Conservation (phyloP, 2,797 vertebrate genomes). For the Tenualosa thibaudeaui region DNA sequence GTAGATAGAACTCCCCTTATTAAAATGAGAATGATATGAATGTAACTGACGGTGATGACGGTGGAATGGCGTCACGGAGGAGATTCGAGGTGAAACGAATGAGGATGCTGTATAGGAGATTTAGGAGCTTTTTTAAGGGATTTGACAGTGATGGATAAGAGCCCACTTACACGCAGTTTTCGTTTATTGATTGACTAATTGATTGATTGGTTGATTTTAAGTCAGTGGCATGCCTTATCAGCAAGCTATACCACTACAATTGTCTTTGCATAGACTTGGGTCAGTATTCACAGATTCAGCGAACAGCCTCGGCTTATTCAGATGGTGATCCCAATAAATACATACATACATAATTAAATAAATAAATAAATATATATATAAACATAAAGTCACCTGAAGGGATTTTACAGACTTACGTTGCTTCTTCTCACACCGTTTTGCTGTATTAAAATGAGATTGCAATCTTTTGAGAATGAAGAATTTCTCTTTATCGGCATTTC, state of each 20-base stretch:
- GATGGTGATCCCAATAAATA: not conserved
- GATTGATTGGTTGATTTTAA: conserved; percentile 15
- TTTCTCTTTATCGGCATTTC: conserved; percentile 12
- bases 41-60: conserved; percentile 71
- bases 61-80: conserved; percentile 74
- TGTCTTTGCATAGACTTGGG: not conserved
- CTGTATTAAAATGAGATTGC: conserved; percentile 1
- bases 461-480: not conserved
- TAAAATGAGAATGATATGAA: conserved; percentile 68
- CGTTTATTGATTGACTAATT: conserved; percentile 10
- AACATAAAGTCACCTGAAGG: not conserved
- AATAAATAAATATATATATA: too few relatives aligned
- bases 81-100: conserved; percentile 73
- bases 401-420: not conserved
- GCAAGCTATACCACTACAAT: not conserved
- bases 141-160: conserved; percentile 19
- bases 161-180: not conserved
- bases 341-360: not conserved
- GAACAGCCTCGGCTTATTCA: not conserved
- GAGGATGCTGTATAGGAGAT: conserved; percentile 57
- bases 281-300: not conserved
- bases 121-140: conserved; percentile 42
- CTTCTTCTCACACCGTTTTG: not conserved
- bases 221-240: not conserved
- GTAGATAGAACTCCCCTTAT: conserved; percentile 66